These are phyloP conservation scores for Parasteatoda tepidariorum DNA, from an alignment of 1,140 invertebrate species.

Conservation along the genomic window DNA sequence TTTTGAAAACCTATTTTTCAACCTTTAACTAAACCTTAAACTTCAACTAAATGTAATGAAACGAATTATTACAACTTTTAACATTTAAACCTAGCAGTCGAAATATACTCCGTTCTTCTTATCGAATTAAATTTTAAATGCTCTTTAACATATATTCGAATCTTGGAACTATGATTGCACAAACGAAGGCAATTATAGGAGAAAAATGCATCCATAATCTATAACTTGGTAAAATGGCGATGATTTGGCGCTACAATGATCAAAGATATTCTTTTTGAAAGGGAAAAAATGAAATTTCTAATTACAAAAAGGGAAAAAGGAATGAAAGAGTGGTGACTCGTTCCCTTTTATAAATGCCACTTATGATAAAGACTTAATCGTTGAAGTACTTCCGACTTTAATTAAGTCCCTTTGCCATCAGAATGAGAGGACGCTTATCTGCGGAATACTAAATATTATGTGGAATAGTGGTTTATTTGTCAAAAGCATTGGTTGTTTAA, in stretches of 20 bases:
- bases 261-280: not conserved
- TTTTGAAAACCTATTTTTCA: not conserved
- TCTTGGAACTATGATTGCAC: not conserved
- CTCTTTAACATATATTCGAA: not conserved
- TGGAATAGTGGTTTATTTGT: not conserved
- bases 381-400: conserved; percentile 4
- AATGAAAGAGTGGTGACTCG: not conserved
- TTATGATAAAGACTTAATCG: conserved; percentile 32
- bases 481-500: not conserved
- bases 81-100: not conserved
- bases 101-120: not conserved
- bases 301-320: not conserved
- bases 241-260: no score
- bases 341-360: conserved; percentile 9
- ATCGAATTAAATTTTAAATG: not conserved
- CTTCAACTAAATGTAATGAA: not conserved
- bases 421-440: conserved; percentile 2
- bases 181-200: not conserved
- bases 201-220: no score
- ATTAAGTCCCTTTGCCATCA: not conserved
- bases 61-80: not conserved
- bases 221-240: no score
- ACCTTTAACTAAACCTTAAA: not conserved
- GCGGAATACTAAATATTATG: not conserved
- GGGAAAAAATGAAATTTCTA: not conserved